phyloP scores from a whole-genome alignment of 2,113 vertebrate genomes.

The Ahaetulla prasina region DNA sequence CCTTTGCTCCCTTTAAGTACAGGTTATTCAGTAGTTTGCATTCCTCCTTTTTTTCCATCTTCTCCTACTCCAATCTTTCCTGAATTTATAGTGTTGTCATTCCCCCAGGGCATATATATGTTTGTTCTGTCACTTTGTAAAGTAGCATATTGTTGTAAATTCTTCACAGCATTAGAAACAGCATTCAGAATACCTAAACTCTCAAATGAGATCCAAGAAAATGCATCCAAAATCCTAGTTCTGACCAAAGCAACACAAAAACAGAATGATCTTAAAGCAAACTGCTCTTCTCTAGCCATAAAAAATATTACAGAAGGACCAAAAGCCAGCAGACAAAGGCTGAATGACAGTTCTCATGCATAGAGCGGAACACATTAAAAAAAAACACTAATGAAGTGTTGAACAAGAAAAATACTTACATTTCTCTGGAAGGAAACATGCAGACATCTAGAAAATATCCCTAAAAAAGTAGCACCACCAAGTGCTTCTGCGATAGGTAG shows the following conservation, averaged over 20 bases:
- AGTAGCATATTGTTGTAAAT: neutral
- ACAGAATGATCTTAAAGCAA: neutral
- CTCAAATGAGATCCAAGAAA: neutral
- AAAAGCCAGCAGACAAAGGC: neutral
- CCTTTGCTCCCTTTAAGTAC: neutral
- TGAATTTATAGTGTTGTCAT: neutral
- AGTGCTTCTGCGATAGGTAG: too few relatives aligned
- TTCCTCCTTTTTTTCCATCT: neutral
- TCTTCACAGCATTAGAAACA: neutral
- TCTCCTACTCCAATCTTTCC: neutral
- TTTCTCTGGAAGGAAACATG: neutral
- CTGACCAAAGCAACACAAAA: neutral
- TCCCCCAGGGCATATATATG: neutral
- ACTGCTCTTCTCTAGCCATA: neutral
- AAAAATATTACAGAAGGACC: neutral
- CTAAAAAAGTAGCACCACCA: too few relatives aligned
- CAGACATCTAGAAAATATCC: too few relatives aligned
- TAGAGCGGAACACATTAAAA: neutral
- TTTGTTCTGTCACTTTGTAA: neutral
- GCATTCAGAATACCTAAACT: neutral
- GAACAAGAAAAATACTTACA: neutral
- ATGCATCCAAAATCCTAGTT: neutral
- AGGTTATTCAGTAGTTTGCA: neutral
- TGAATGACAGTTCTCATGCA: neutral
- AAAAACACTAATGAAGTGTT: neutral